Base-by-base conservation (phyloP, 2,113 vertebrate genomes). In the Taurulus bubalis region DNA sequence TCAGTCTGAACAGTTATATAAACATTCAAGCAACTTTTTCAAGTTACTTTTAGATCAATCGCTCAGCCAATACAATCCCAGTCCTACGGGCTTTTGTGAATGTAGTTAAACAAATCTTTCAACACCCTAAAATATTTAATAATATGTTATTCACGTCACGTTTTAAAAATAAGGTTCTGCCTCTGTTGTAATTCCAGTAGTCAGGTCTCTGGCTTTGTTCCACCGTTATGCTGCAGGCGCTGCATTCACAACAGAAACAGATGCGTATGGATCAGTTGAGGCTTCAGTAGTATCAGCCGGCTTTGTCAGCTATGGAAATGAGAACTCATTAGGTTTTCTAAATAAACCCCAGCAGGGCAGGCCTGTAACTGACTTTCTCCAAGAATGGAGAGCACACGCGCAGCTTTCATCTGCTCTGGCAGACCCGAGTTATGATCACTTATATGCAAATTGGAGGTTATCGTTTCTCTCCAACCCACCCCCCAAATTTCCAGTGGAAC, bases 251-350 rank as follows among this genome's bases (percentile, higher is more conserved):
- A 67, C 85, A 63, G 49, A 80, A 64, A 75, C 87, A 71, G 73
- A 86, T 77, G 83, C 12, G 30, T 16, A 20, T 49, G 71, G 80
- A 80, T 89, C 76, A 87, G 83, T 11, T 47, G 28, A 82, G 78
- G 82, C 79, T 87, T 90, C 84, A 74, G 81, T 81, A 32, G 69
- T 5, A 51, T 79, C 60, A 79, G 67, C 18, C 0, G 10, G 80
- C 83, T 80, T 75, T 84, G 73, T 84, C 84, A 26, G 83, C 58
- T 11, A 22, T 76, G 83, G 70, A 83, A 87, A 89, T 85, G 59
- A 82, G 80, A 63, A 64, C 77, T 90, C 87, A 88, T 85, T 75
- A 89, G 53, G 78, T 88, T 89, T 79, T 71, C 84, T 69, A 88
- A 91, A 87, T 84, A 85, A 77, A 73, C 87, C 65, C 80, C 80